A percentile compares a stretch with the other conserved stretches of the same genome.
Conservation (phyloP, 2,797 vertebrate species). For the Chloroceryle inda region DNA sequence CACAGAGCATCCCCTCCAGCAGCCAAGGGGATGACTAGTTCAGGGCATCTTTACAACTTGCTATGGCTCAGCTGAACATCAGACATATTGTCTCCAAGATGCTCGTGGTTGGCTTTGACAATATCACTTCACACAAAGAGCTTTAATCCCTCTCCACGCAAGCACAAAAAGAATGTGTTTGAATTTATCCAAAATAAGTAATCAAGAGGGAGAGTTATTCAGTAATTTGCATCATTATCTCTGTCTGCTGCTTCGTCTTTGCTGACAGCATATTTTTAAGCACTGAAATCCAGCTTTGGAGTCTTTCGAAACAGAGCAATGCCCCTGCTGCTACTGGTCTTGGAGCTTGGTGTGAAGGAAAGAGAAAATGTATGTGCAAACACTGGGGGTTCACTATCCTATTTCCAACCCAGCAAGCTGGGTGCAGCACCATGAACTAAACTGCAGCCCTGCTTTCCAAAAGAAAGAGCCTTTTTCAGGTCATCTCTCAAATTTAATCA, state of each 20-base stretch:
- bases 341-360: not conserved
- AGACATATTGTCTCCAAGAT: not conserved
- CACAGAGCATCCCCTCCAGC: not conserved
- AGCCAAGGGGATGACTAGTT: not conserved
- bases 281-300: not conserved
- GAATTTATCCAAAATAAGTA: not conserved
- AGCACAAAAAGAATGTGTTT: not conserved
- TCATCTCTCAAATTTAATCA: not conserved
- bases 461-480: not conserved
- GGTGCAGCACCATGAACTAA: not conserved
- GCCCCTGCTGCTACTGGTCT: not conserved
- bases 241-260: not conserved
- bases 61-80: not conserved
- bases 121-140: not conserved
- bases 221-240: constrained; percentile 11
- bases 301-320: not conserved
- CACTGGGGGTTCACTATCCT: not conserved
- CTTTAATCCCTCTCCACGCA: not conserved
- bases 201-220: not conserved
- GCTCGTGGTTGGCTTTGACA: not conserved
- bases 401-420: not conserved
- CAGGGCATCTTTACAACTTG: not conserved
- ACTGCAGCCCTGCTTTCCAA: not conserved
- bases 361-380: not conserved
- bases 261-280: constrained; percentile 9